phyloP scores from a whole-genome alignment of 2,113 vertebrate genomes.

The Eonycteris spelaea region DNA sequence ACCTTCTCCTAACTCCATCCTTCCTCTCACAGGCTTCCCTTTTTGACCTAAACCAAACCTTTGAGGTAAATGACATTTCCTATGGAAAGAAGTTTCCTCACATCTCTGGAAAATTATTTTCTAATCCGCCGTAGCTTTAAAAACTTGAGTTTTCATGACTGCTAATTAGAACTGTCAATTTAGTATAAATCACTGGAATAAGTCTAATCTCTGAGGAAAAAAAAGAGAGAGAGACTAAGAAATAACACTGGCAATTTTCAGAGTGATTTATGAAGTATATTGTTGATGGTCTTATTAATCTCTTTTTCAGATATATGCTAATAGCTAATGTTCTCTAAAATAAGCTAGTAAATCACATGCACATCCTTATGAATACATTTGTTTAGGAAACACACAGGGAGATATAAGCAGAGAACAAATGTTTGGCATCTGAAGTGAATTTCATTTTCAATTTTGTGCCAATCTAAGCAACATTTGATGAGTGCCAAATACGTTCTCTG shows the following conservation, averaged over 20 bases:
- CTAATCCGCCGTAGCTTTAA: constrained; percentile 68
- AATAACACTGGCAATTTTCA: constrained; percentile 55
- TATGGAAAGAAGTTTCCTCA: constrained; percentile 72
- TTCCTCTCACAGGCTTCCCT: not conserved
- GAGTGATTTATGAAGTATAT: constrained; percentile 50
- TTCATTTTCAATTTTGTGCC: constrained; percentile 33
- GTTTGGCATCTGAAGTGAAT: constrained; percentile 39
- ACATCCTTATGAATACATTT: constrained; percentile 56
- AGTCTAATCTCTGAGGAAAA: constrained; percentile 29
- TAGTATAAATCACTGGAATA: constrained; percentile 69
- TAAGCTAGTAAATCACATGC: constrained; percentile 59
- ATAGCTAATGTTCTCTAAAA: constrained; percentile 51
- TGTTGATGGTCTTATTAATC: constrained; percentile 66
- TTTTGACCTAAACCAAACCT: constrained; percentile 64
- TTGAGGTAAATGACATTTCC: constrained; percentile 66
- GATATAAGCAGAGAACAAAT: constrained; percentile 77
- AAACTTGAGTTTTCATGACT: constrained; percentile 70
- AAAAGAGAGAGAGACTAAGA: constrained; percentile 40
- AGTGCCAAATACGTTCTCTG: not conserved
- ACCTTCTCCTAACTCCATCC: not conserved
- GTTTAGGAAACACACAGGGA: constrained; percentile 45
- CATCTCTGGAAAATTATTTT: constrained; percentile 78
- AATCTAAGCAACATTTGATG: not conserved
- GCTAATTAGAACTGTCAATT: constrained; percentile 82
- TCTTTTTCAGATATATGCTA: constrained; percentile 44